Base-by-base conservation (phyloP, 2,888 invertebrate genomes). In the Heteromurus nitidus region DNA sequence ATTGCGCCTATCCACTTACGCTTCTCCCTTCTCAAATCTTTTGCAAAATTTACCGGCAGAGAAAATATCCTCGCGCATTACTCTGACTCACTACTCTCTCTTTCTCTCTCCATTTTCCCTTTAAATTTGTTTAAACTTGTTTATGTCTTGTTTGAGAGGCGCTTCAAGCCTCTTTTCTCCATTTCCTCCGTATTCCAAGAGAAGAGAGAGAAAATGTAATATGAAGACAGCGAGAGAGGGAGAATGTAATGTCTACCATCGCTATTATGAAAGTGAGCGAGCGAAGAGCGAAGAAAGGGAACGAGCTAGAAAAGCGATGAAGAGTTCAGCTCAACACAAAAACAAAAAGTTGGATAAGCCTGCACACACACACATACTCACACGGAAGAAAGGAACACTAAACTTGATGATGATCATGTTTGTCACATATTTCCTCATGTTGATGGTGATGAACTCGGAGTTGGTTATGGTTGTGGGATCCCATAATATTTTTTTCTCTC, bases 41-140 rank as follows among this genome's bases (percentile, higher is more conserved):
- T 85, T 87, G 86, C 85, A 86, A 87, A 86, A 87, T 87, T 87
- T 84, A 87, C 85, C 82, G 55, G 62, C n/a, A n/a, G n/a, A n/a
- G n/a, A n/a, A n/a, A n/a, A n/a, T 67, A 31, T 44, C 9, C 69
- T 76, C 26, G 28, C 31, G 50, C 28, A 18, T 42, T 67, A 30
- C 47, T n/a, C n/a, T n/a, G n/a, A n/a, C n/a, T n/a, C n/a, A n/a
- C 30, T 53, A 28, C 65, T 42, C 26, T 26, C 47, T 20, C 13
- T 70, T 50, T 11, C 22, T 73, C 72, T 79, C 81, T 81, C 82
- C 75, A 84, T 85, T n/a, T n/a, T n/a, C 80, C 82, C 82, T 77
- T 83, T 84, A 86, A 84, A 85, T 80, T 82, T 74, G 69, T 28
- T 77, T 70, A 62, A 79, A 79, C 76, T 79, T 72, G 65, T 79